Evolutionary conservation across 2,888 invertebrate species (phyloP), one percentile per base, ranked within the genome.

Genomic region (Drosophila vallismaia): DNA sequence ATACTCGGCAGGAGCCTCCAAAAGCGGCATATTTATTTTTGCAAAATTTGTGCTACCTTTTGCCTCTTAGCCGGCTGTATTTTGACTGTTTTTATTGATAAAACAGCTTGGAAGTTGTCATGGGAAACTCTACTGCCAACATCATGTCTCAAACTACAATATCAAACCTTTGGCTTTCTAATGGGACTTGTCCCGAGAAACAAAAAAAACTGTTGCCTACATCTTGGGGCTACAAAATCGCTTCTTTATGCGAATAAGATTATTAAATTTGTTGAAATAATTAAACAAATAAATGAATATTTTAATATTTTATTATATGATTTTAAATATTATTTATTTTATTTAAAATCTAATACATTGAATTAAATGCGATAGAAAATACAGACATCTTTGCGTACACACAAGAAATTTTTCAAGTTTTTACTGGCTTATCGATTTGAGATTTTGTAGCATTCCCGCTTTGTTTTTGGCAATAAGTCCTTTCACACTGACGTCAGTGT

Each of bases 1-100:
- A 36, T 82, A 83, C 42, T 90, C 90, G 5, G 73, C 59, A 26
- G 90, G 91, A 2, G 91, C 91, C 72, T 91, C 90, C 10, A 86
- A 71, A 12, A 77, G 62, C 5, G 91, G 91, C 91, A 91, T 91
- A 40, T 45, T 55, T 0, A 50, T 6, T 1, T 9, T 19, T 31
- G 3, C 10, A 1, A 0, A n/a, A 12, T n/a, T 36, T 29, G n/a
- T 4, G 7, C 50, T 28, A 1, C n/a, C 14, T 31, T 9, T 14
- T 48, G n/a, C 14, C 12, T 5, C 48, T 24, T 63, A 40, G 29
- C 60, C 63, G 56, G 55, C 26, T 66, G 31, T 63, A 51, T 19
- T 49, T 49, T 67, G 49, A 50, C 45, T 31, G 54, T 12, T 5
- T 33, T 5, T 54, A 86, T 81, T 75, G 80, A 86, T 56, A 33